These are phyloP conservation scores for Holcopasites calliopsidis DNA, from an alignment of 1,140 invertebrate genomes.

Conservation along the genomic window DNA sequence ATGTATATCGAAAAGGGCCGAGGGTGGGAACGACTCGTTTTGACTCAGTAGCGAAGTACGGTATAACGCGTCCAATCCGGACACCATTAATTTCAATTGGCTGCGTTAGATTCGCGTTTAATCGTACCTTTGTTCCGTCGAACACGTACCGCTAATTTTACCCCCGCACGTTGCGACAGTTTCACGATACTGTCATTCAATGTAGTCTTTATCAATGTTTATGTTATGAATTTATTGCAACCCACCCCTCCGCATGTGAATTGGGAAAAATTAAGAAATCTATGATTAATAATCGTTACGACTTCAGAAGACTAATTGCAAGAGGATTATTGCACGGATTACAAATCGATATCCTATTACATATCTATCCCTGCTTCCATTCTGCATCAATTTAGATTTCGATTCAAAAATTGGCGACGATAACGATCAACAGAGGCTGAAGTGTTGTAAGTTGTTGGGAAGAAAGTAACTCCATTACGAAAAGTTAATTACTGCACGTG, in stretches of 20 bases:
- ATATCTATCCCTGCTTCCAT: neutral
- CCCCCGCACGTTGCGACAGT: neutral
- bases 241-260: too few species aligned
- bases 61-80: neutral
- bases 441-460: neutral
- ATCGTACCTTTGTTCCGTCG: slow-evolving; percentile 1
- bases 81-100: slow-evolving; percentile 24
- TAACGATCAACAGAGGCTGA: neutral
- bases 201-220: neutral
- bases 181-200: too few species aligned
- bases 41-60: neutral
- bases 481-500: neutral
- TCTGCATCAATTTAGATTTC: slow-evolving; percentile 47
- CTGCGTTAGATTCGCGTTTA: neutral
- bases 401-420: neutral
- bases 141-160: slow-evolving; percentile 5
- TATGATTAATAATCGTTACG: too few species aligned
- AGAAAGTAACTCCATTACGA: neutral
- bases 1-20: neutral
- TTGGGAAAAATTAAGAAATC: too few species aligned
- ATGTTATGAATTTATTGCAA: too few species aligned
- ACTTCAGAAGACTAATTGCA: too few species aligned
- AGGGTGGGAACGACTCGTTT: neutral
- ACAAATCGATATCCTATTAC: slow-evolving; percentile 34
- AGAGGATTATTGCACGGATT: too few species aligned